phyloP scores from a whole-genome alignment of 2,888 invertebrate genomes.

The Ornithoptera alexandrae region DNA sequence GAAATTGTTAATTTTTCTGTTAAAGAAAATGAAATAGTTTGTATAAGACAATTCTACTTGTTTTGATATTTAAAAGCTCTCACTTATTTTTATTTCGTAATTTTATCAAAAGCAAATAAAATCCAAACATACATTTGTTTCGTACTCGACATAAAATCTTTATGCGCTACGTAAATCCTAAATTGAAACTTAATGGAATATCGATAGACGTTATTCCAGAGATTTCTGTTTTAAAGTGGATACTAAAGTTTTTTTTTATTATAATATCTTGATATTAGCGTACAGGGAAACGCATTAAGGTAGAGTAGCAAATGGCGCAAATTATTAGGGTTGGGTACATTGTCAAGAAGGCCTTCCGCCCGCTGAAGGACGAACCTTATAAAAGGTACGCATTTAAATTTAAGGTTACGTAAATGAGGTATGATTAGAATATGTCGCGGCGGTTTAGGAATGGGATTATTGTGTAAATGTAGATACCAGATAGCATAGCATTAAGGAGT shows the following conservation, averaged over 20 bases:
- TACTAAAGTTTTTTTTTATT: constrained; percentile 13
- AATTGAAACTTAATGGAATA: constrained; percentile 21
- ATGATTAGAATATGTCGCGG: constrained; percentile 2
- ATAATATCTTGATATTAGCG: constrained; percentile 18
- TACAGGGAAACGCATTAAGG: constrained; percentile 38
- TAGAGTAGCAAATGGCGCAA: constrained; percentile 38
- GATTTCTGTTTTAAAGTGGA: constrained; percentile 12
- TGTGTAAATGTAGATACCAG: constrained; percentile 35
- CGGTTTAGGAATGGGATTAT: constrained; percentile 30
- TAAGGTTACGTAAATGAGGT: not conserved
- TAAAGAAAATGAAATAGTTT: too few species aligned
- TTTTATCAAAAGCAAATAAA: constrained; percentile 62
- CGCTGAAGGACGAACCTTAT: constrained; percentile 46
- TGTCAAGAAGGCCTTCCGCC: constrained; percentile 50
- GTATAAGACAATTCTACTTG: too few species aligned
- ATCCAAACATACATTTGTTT: constrained; percentile 41
- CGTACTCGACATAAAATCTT: constrained; percentile 49
- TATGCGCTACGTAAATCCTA: constrained; percentile 38
- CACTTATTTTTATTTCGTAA: constrained; percentile 50
- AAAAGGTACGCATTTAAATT: constrained; percentile 37
- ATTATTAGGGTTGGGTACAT: constrained; percentile 46
- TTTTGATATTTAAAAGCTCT: constrained; percentile 25
- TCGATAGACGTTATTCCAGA: not conserved
- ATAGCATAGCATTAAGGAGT: constrained; percentile 38
- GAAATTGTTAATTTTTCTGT: too few species aligned